These are phyloP conservation scores for Amphiprion percula DNA, from an alignment of 2,113 vertebrate genomes.

Conservation along the genomic window DNA sequence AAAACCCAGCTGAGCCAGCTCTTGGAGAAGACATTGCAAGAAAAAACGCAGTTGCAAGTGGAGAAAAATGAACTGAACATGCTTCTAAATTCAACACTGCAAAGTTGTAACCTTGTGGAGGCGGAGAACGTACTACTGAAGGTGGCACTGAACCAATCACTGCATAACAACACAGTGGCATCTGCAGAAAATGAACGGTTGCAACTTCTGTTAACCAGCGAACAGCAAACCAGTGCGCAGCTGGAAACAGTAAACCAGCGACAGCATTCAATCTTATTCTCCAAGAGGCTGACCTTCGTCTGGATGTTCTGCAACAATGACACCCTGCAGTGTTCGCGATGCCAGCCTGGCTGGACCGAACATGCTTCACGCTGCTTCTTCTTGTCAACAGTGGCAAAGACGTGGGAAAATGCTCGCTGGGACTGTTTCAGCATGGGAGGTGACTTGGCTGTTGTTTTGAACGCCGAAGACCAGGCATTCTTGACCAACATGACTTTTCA, in stretches of 20 bases:
- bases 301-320: slow-evolving; percentile 10
- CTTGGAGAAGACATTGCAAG: no score
- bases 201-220: neutral
- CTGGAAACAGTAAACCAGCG: neutral
- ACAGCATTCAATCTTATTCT: slow-evolving; percentile 15
- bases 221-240: neutral
- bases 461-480: slow-evolving; percentile 22
- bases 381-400: neutral
- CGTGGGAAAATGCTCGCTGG: slow-evolving; percentile 3
- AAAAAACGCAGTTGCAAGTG: no score
- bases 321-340: slow-evolving; percentile 17
- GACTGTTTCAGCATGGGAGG: rapidly evolving
- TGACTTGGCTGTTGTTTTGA: slow-evolving; percentile 22
- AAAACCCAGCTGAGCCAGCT: no score
- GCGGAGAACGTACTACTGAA: neutral
- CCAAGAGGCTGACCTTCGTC: neutral
- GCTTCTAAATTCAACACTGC: neutral
- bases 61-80: no score
- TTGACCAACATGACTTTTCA: slow-evolving; percentile 17
- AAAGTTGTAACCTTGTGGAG: neutral
- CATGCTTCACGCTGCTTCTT: slow-evolving; percentile 21
- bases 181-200: neutral
- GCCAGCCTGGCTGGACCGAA: slow-evolving; percentile 12
- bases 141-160: neutral
- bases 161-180: neutral